These are phyloP conservation scores for Heliconius eleuchia DNA, from an alignment of 1,140 invertebrate species.

Conservation along the genomic window DNA sequence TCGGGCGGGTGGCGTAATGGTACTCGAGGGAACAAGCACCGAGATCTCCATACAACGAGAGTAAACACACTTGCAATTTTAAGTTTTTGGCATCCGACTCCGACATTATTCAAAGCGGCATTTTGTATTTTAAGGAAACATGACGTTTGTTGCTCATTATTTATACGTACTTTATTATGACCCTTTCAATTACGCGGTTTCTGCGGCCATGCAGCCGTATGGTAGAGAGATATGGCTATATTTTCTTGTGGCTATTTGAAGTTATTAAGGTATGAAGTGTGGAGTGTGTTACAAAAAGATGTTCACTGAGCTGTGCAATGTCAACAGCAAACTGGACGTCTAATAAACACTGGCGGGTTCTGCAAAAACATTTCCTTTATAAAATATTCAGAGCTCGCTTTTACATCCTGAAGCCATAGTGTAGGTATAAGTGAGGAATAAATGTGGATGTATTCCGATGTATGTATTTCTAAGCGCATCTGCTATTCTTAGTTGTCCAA, in stretches of 20 bases:
- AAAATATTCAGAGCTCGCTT: conserved; percentile 18
- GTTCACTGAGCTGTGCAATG: conserved; percentile 15
- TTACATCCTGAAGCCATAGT: not conserved
- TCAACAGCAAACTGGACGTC: conserved; percentile 1
- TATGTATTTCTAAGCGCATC: not conserved
- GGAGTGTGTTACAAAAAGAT: not conserved
- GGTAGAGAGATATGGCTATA: not conserved
- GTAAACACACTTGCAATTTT: conserved; percentile 63
- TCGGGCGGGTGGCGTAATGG: conserved; percentile 50
- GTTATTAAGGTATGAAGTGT: not conserved
- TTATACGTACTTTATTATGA: conserved; percentile 35
- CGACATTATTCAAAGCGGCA: conserved; percentile 53
- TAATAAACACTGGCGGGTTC: conserved; percentile 18
- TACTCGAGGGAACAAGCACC: conserved; percentile 30
- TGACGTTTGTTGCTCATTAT: conserved; percentile 33
- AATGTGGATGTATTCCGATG: not conserved
- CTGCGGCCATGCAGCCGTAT: no score
- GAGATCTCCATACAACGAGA: conserved; percentile 42
- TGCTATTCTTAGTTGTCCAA: not conserved
- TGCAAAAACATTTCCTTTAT: conserved; percentile 21
- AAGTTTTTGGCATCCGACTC: conserved; percentile 60
- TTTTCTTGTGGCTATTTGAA: not conserved
- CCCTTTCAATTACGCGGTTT: conserved; percentile 2
- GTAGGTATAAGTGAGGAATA: not conserved
- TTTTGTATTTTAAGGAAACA: conserved; percentile 40